Base-by-base conservation (phyloP, 2,888 invertebrate species). In the Falcaria lacertinaria region DNA sequence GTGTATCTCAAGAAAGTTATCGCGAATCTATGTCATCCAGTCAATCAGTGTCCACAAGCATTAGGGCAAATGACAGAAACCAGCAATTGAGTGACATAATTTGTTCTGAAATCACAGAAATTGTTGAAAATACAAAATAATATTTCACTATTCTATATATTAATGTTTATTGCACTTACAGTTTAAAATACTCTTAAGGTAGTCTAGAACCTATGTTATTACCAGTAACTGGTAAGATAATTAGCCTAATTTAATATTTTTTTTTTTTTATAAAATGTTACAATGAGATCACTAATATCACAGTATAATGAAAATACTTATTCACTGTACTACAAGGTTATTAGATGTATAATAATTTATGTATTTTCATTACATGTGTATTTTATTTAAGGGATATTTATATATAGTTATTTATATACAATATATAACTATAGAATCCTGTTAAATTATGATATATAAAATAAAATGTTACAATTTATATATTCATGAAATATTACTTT, bases 101-200 rank as follows among this genome's bases (percentile, higher is more conserved):
- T 13, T 60, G 58, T 25, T 67, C 66, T 1, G 69, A 75, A 48
- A 47, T 74, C 2, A 67, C 60, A 50, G 71, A 73, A 47, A 71
- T 70, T 35, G 62, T 71, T 43, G 74, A 75, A 19, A 19, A 19
- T 6, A 19, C 19, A 3, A 19, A 19, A 19, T 19, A 19, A 19
- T 19, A 19, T 19, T n/a, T n/a, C n/a, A 19, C 19, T 19, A 4
- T 19, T 19, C 6, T 4, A 19, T n/a, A n/a, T n/a, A n/a, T n/a
- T n/a, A 19, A 19, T 19, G 19, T 25, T 11, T 28, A 28, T 28
- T 28, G 28, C 28, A 28, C 28, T 11, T 28, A 11, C 3, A 3
- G 8, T 7, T 19, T 4, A 19, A 28, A 28, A 11, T 11, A 7
- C 28, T 22, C 22, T 22, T 28, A 28, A 3, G 28, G 11, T 11